phyloP scores from a whole-genome alignment of 2,888 invertebrate genomes.

The Pachymerium ferrugineum region DNA sequence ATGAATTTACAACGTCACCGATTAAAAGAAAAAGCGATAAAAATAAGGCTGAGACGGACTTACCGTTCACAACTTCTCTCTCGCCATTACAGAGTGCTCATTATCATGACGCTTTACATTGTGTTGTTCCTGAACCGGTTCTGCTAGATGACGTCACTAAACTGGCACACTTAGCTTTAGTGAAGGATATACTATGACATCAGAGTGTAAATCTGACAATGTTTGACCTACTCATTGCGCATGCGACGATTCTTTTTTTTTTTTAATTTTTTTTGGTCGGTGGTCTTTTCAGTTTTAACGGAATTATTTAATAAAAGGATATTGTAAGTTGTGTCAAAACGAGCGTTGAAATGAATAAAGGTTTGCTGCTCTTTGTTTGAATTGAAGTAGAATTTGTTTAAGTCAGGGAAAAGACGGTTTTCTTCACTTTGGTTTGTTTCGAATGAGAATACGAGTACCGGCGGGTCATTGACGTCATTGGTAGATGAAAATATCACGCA shows the following conservation, averaged over 20 bases:
- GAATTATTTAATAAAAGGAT: background rate
- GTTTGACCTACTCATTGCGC: background rate
- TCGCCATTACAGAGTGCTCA: constrained; percentile 3
- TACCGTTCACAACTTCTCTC: constrained; percentile 13
- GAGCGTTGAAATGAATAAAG: background rate
- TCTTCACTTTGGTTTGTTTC: background rate
- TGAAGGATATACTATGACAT: background rate
- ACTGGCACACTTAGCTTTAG: background rate
- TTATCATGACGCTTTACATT: background rate
- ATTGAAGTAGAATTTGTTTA: background rate
- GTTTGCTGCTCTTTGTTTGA: background rate
- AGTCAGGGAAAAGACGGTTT: background rate
- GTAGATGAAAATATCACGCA: background rate
- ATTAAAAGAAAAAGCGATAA: background rate
- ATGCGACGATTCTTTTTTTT: background rate
- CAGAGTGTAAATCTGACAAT: background rate
- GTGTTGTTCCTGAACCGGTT: background rate
- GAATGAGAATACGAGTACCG: background rate
- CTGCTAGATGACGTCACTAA: background rate
- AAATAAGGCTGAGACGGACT: background rate
- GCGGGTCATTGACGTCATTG: background rate
- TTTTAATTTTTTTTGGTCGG: background rate
- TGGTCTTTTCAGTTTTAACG: background rate
- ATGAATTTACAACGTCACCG: background rate
- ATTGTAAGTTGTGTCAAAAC: background rate